phyloP scores from a whole-genome alignment of 2,888 invertebrate genomes.

The Chaitophorus viminalis region DNA sequence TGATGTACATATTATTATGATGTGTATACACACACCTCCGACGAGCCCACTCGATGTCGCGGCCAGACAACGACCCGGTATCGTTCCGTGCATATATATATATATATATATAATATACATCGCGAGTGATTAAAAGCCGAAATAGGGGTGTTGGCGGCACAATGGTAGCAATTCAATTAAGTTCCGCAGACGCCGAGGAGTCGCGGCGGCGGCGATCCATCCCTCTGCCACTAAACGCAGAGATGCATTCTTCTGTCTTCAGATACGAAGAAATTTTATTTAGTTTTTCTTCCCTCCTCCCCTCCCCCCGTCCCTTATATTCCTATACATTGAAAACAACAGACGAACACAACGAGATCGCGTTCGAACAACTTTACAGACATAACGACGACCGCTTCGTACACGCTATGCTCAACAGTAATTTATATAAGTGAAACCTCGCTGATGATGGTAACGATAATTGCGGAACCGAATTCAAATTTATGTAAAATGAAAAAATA shows the following conservation, averaged over 20 bases:
- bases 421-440: too few species aligned
- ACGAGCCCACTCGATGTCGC: constrained; percentile 45
- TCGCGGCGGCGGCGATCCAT: neutral
- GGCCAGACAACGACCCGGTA: constrained; percentile 25
- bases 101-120: too few species aligned
- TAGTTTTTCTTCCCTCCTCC: neutral
- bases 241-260: neutral
- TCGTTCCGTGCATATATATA: neutral
- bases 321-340: neutral
- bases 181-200: constrained; percentile 21
- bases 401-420: too few species aligned
- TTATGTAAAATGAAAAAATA: too few species aligned
- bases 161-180: constrained; percentile 59
- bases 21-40: neutral
- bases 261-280: neutral
- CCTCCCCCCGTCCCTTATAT: neutral
- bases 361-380: neutral
- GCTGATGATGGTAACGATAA: too few species aligned
- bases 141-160: constrained; percentile 26
- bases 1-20: neutral
- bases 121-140: constrained; percentile 50
- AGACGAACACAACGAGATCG: neutral
- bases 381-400: neutral
- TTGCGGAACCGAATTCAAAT: too few species aligned
- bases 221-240: neutral